A percentile compares a stretch with the other conserved stretches of the same genome.
These are phyloP conservation scores for Anisognathus igniventris DNA, from an alignment of 2,797 vertebrate species.

Conservation along the genomic window DNA sequence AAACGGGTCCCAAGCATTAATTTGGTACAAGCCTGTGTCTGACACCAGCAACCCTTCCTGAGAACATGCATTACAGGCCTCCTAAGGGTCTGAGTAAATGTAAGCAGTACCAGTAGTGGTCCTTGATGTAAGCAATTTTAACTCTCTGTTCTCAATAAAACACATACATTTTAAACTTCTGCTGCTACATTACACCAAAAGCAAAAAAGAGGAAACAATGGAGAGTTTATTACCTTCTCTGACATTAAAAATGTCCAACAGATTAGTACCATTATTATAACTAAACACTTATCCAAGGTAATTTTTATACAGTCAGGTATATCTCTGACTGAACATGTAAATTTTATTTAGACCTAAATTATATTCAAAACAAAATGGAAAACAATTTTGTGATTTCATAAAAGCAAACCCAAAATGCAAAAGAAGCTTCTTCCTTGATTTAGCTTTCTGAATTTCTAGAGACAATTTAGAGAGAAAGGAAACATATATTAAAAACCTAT, in stretches of 20 bases:
- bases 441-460: not conserved
- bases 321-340: not conserved
- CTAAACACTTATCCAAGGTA: not conserved
- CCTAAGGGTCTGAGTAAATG: not conserved
- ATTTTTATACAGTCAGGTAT: not conserved
- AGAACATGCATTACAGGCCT: not conserved
- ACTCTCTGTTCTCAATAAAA: not conserved
- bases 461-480: not conserved
- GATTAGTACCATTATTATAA: not conserved
- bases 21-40: not conserved
- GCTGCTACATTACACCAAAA: not conserved
- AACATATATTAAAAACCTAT: not conserved
- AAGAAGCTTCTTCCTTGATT: not conserved
- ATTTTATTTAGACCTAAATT: not conserved
- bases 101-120: not conserved
- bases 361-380: not conserved
- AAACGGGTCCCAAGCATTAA: not conserved
- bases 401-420: not conserved
- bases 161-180: not conserved
- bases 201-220: not conserved
- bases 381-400: not conserved
- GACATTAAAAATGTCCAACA: not conserved
- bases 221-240: not conserved
- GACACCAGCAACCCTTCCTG: not conserved
- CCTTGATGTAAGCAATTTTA: not conserved